Evolutionary conservation across 2,888 invertebrate genomes (phyloP).

Genomic region (Cosmorhoe ocellata): DNA sequence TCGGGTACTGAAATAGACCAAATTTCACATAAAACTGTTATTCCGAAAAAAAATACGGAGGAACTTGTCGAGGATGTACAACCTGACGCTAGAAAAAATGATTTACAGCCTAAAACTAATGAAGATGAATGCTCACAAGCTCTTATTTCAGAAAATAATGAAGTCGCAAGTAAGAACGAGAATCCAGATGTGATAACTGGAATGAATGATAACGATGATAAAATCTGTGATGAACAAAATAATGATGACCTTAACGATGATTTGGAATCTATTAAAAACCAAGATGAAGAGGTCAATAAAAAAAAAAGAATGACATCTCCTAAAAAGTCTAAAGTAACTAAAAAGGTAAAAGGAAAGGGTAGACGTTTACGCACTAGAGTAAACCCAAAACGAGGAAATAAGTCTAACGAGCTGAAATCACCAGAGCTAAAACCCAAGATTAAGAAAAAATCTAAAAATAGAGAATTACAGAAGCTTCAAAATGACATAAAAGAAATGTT

Average conservation of each 20-base stretch:
- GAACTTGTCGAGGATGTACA: background rate
- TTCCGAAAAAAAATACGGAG: conserved; percentile 1
- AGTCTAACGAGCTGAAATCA: conserved; percentile 4
- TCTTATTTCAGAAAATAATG: conserved; percentile 9
- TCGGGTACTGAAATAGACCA: background rate
- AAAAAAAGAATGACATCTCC: background rate
- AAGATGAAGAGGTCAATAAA: conserved; percentile 1
- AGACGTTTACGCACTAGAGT: background rate
- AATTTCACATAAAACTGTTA: background rate
- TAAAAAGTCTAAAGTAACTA: conserved; percentile 17
- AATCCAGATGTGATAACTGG: conserved; percentile 4
- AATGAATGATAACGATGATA: conserved; percentile 3
- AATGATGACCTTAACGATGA: conserved; percentile 4
- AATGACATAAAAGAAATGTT: conserved; percentile 88
- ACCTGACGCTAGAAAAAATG: background rate
- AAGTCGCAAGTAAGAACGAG: conserved; percentile 11
- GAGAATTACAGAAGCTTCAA: conserved; percentile 84
- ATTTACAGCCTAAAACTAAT: background rate
- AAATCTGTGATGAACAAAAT: background rate
- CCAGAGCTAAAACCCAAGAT: conserved; percentile 6
- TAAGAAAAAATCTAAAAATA: conserved; percentile 48
- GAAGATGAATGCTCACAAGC: conserved; percentile 5
- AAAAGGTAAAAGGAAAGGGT: conserved; percentile 14
- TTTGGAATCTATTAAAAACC: conserved; percentile 3
- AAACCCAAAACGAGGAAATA: conserved; percentile 16